Base-by-base conservation (phyloP, 2,888 invertebrate genomes). In the Pachymerium ferrugineum region DNA sequence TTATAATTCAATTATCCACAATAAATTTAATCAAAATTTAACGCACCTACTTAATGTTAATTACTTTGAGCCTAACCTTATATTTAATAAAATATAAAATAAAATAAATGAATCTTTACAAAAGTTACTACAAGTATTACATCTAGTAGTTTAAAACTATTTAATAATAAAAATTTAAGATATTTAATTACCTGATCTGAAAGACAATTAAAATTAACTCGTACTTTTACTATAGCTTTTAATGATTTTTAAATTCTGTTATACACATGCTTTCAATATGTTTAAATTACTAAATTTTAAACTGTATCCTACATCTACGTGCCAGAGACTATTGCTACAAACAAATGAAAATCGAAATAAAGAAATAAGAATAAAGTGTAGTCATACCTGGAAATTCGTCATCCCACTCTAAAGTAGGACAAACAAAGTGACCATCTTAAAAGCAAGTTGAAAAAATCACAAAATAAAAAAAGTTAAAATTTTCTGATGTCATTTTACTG, bases 361-460 rank as follows among this genome's bases (percentile, higher is more conserved):
- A 73, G 54, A 5, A 29, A 3, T 47, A 6, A 33, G 29, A 73
- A 62, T 62, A 62, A 73, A 73, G 2, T 62, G 62, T 30, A 35
- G 31, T 74, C 94, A 93, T 95, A 95, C 95, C 94, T 95, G 94
- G 93, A 88, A 95, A 95, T 88, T 95, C 95, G 93, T 95, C 95
- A 90, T 95, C 95, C 95, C 95, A 95, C 88, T 95, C 95, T 94
- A 95, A 94, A 92, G 93, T 93, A 89, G 94, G 94, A 90, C 94
- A 94, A 90, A 94, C 93, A 94, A 94, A 94, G 93, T 94, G 94
- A 89, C 94, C 94, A 90, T 94, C 94, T 94, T 78, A 70, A 77
- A 76, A 69, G 74, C 29, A 74, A 72, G 72, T 54, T 35, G 67
- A 73, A 72, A 70, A 72, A 72, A 75, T 75, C 30, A 76, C 29